Base-by-base conservation (phyloP, 2,888 invertebrate species). In the Phyllotreta striolata region DNA sequence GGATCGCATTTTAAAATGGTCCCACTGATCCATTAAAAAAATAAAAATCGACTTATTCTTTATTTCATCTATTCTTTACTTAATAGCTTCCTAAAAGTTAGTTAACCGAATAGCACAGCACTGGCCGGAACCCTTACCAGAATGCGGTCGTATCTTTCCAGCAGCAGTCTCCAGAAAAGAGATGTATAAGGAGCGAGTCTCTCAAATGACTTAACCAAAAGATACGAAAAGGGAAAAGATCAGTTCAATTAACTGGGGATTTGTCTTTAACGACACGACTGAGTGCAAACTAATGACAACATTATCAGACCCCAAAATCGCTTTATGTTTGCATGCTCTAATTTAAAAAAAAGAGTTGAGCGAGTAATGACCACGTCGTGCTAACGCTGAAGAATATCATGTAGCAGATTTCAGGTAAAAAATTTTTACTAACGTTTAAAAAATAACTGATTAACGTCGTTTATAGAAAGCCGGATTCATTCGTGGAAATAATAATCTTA, bases 251-350 rank as follows among this genome's bases (percentile, higher is more conserved):
- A 58, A 63, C 63, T 58, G 47, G 57, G 63, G 63, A 63, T 63
- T 63, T 63, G 63, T 63, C 52, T 57, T 63, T 57, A 58, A 52
- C 63, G 58, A 43, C 54, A 58, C 49, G 49, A 58, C 63, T 63
- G 58, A 47, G 63, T 58, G 63, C 58, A 63, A 63, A 63, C 58
- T 63, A 63, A 63, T 52, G 63, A 58, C 63, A 63, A 57, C 63
- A 58, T 58, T 63, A 63, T 63, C 63, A 54, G 54, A 54, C 63
- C 55, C 41, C 47, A 47, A 54, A 63, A 58, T 63, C 62, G 52
- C 40, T 63, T 57, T 63, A 52, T 58, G 63, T 63, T 63, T 63
- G 57, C 63, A 57, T 57, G 55, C 55, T 55, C 55, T 49, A 49
- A 35, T 49, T 24, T 24, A 24, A 49, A 49, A 49, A 49, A 49